Conservation (phyloP, 2,797 vertebrate species). For the Jordanella pulchra region DNA sequence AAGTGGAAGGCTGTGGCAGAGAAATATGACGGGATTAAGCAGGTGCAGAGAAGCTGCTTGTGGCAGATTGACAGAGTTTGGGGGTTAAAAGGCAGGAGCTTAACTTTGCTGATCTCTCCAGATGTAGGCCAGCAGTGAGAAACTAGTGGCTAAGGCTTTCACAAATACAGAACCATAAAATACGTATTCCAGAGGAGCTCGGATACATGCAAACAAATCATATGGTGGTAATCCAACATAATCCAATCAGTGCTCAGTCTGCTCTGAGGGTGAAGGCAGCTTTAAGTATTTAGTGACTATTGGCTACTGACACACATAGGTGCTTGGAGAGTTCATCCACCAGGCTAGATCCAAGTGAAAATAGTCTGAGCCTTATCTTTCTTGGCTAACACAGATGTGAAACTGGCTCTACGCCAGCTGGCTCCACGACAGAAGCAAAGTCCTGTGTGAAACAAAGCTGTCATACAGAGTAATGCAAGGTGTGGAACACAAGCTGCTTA, state of each 20-base stretch:
- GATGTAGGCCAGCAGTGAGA: constrained; percentile 68
- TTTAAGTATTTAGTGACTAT: constrained; percentile 27
- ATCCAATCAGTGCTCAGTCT: constrained; percentile 61
- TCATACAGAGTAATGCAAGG: constrained; percentile 19
- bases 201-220: constrained; percentile 54
- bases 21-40: constrained; percentile 37
- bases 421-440: constrained; percentile 37
- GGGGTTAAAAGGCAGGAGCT: constrained; percentile 73
- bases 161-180: not conserved
- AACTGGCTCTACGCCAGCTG: constrained; percentile 28
- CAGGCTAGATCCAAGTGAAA: constrained; percentile 46
- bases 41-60: constrained; percentile 70
- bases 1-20: constrained; percentile 13
- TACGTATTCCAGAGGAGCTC: constrained; percentile 24
- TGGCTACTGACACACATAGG: constrained; percentile 41
- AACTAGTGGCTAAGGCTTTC: constrained; percentile 34
- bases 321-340: constrained; percentile 38
- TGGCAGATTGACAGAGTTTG: constrained; percentile 69
- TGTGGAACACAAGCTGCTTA: constrained; percentile 60
- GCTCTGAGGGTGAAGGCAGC: constrained; percentile 44
- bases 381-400: constrained; percentile 32
- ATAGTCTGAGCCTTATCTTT: constrained; percentile 33
- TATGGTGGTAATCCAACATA: constrained; percentile 51
- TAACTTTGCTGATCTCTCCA: constrained; percentile 74
- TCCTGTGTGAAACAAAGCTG: constrained; percentile 32